A percentile compares a stretch with the other conserved stretches of the same genome.
Evolutionary conservation across 2,888 invertebrate genomes (phyloP).

Genomic region (Sarcophaga subvicina): DNA sequence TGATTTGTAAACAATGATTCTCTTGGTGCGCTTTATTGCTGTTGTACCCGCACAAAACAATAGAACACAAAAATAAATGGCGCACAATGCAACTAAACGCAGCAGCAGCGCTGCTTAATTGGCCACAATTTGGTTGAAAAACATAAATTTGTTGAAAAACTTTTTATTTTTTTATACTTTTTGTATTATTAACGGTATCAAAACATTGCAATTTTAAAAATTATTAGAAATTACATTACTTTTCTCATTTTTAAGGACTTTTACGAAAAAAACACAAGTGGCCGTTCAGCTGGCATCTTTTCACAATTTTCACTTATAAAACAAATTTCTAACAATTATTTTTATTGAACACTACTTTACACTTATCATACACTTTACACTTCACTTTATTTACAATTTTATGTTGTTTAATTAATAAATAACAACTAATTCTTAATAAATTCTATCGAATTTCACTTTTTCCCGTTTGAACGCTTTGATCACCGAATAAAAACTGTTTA

Average conservation of each 20-base stretch:
- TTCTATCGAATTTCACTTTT: not conserved
- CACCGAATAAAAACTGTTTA: not conserved
- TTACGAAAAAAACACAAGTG: not conserved
- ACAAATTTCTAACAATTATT: no score
- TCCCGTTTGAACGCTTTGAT: not conserved
- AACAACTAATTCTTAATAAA: not conserved
- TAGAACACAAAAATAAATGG: not conserved
- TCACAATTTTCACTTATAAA: not conserved
- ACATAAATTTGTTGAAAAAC: not conserved
- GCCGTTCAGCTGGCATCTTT: not conserved
- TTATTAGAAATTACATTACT: not conserved
- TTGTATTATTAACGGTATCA: not conserved
- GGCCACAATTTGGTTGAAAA: not conserved
- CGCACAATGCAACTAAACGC: not conserved
- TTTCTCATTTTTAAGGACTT: not conserved
- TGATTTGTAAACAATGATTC: not conserved
- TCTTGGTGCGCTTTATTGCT: not conserved
- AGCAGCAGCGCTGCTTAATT: not conserved
- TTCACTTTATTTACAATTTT: no score
- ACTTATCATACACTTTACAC: no score
- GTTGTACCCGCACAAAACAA: not conserved
- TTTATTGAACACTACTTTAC: no score
- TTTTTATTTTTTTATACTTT: not conserved
- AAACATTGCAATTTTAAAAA: not conserved
- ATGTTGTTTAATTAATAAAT: not conserved